Base-by-base conservation (phyloP, 2,113 vertebrate genomes). In the Chunga burmeisteri region DNA sequence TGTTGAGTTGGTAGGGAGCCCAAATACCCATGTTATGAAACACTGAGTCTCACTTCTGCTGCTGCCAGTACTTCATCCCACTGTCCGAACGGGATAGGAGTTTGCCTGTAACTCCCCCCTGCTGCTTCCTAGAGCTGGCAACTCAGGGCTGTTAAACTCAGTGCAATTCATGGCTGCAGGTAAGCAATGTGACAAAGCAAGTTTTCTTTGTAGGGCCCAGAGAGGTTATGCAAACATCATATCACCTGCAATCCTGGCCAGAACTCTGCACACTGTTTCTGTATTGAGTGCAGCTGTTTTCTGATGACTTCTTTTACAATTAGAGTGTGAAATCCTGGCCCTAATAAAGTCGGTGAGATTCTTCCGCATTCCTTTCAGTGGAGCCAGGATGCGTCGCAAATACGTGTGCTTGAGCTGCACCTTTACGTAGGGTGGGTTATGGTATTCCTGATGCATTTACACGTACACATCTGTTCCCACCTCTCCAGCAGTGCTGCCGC, bases 381-480 rank as follows among this genome's bases (percentile, higher is more conserved):
- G 38, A 59, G 19, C 42, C 63, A 50, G 32, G 17, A 42, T 46
- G n/a, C 1, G 1, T 40, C 63, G 53, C 20, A 58, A 49, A 49
- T 23, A 30, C 1, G 4, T 6, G 34, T 49, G 34, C 81, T 59
- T 58, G 30, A 65, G 53, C 52, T 87, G 61, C 11, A 19, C 30
- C 11, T 34, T 74, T 38, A 10, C 18, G 1, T 13, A 34, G 29
- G 3, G 7, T 32, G 32, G 36, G 47, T 71, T 71, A 5, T 15
- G 13, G 16, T 70, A 3, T 17, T 13, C 66, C 53, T 38, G 40
- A 17, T 36, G 38, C 10, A 19, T 79, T 80, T 55, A 19, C 7
- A 4, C 0, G 0, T 29, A 1, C 22, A n/a, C 21, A 16, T 38
- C 55, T 73, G 68, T 72, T 59, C 25, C 9, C 56, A 7, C 13